Evolutionary conservation across 2,797 vertebrate genomes (phyloP).

Genomic region (Harpagifer antarcticus): DNA sequence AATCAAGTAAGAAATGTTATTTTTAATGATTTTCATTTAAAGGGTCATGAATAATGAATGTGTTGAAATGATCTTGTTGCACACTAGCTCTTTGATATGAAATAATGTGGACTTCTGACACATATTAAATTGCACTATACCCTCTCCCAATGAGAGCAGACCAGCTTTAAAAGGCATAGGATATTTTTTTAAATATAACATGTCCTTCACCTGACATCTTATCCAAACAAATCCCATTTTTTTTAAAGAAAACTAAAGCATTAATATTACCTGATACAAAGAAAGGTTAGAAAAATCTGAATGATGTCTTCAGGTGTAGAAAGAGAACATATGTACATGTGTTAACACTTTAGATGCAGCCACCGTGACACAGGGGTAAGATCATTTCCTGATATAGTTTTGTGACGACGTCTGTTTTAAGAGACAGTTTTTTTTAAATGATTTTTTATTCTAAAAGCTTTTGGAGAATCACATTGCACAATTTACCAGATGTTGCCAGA

Average conservation of each 20-base stretch:
- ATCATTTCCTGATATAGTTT: not conserved
- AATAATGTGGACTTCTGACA: slow-evolving; percentile 2
- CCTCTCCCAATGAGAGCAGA: slow-evolving; percentile 4
- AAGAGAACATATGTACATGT: too few relatives aligned
- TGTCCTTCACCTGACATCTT: not conserved
- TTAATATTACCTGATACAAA: not conserved
- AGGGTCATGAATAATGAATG: slow-evolving; percentile 39
- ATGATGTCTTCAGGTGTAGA: not conserved
- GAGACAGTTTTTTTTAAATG: not conserved
- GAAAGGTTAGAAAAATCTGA: not conserved
- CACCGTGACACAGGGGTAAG: not conserved
- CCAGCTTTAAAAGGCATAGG: not conserved
- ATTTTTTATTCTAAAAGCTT: slow-evolving; percentile 3
- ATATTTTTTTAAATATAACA: not conserved
- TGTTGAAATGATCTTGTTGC: slow-evolving; percentile 41
- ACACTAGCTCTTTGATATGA: slow-evolving; percentile 44
- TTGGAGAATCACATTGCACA: not conserved
- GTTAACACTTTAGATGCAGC: not conserved
- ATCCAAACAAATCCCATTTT: not conserved
- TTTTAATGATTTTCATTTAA: slow-evolving; percentile 3
- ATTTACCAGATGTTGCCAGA: not conserved
- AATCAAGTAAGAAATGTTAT: not conserved
- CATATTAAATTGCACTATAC: slow-evolving; percentile 36
- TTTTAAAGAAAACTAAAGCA: slow-evolving; percentile 4
- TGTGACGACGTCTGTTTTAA: not conserved